Conservation (phyloP, 1,140 invertebrate species). For the Drosophila prosaltans region DNA sequence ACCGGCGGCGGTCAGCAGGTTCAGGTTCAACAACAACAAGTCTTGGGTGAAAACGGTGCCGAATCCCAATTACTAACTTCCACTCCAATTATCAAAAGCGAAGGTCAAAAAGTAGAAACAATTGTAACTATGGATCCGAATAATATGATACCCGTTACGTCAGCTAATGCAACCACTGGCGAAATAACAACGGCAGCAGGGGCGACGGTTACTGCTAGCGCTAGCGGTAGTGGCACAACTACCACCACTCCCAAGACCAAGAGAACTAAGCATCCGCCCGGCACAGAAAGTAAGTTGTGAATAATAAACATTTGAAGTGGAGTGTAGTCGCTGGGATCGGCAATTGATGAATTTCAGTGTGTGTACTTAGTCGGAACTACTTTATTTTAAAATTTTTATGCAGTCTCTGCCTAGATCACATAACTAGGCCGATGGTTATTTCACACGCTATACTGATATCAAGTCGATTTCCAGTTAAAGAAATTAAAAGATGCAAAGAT, state of each 20-base stretch:
- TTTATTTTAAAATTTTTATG: no score
- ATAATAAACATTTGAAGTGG: neutral
- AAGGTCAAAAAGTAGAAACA: conserved; percentile 77
- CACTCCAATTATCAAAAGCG: conserved; percentile 77
- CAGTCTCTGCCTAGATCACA: no score
- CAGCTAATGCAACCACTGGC: conserved; percentile 69
- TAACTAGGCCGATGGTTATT: no score
- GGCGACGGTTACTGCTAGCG: conserved; percentile 49
- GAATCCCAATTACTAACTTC: conserved; percentile 64
- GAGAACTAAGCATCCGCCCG: conserved; percentile 72
- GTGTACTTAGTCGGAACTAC: no score
- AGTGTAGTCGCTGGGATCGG: no score
- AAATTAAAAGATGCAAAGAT: no score
- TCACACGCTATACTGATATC: no score
- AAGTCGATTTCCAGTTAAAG: no score
- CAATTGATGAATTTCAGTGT: no score
- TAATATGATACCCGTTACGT: conserved; percentile 76
- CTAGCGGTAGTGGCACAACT: conserved; percentile 50
- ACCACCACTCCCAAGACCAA: conserved; percentile 64
- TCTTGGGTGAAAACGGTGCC: conserved; percentile 73
- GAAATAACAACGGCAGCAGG: conserved; percentile 68
- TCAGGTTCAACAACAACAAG: conserved; percentile 62
- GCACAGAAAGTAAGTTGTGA: conserved; percentile 65
- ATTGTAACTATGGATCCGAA: conserved; percentile 80
- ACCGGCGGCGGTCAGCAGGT: conserved; percentile 45